phyloP scores from a whole-genome alignment of 2,888 invertebrate genomes.

The Eupithecia centaureata region DNA sequence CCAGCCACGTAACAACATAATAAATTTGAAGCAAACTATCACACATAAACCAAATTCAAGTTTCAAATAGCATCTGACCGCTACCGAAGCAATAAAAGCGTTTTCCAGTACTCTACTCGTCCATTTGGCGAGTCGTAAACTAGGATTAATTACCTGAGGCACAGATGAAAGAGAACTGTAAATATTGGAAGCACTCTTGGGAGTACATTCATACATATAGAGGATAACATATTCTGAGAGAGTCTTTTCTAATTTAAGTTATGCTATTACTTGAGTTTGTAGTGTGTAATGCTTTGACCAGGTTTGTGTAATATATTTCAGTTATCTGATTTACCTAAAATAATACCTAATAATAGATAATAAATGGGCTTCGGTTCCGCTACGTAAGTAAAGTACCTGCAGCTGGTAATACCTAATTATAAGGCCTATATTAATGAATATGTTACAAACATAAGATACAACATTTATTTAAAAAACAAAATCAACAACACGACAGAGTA shows the following conservation, averaged over 20 bases:
- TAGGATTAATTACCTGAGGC: conserved; percentile 29
- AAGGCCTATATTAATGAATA: too few relatives aligned
- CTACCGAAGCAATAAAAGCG: conserved; percentile 1
- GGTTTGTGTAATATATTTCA: not conserved
- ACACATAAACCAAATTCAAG: not conserved
- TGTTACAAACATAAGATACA: too few relatives aligned
- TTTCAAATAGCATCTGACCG: not conserved
- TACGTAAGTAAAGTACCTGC: too few relatives aligned
- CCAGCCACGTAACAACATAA: not conserved
- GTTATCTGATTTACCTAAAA: too few relatives aligned
- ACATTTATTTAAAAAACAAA: too few relatives aligned
- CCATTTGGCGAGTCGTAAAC: conserved; percentile 28
- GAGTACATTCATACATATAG: conserved; percentile 25
- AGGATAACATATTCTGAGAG: conserved; percentile 13
- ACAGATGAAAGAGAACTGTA: conserved; percentile 8
- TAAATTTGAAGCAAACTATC: not conserved
- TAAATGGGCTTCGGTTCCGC: too few relatives aligned
- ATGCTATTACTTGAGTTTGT: not conserved
- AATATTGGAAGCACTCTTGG: conserved; percentile 16
- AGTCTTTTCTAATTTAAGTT: not conserved
- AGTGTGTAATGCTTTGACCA: not conserved
- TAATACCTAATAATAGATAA: too few relatives aligned
- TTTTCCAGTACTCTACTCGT: conserved; percentile 11
- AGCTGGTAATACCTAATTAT: too few relatives aligned
- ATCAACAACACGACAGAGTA: too few relatives aligned